A percentile compares a stretch with the other conserved stretches of the same genome.
Evolutionary conservation across 2,888 invertebrate genomes (phyloP).

Genomic region (Lottia gigantea): DNA sequence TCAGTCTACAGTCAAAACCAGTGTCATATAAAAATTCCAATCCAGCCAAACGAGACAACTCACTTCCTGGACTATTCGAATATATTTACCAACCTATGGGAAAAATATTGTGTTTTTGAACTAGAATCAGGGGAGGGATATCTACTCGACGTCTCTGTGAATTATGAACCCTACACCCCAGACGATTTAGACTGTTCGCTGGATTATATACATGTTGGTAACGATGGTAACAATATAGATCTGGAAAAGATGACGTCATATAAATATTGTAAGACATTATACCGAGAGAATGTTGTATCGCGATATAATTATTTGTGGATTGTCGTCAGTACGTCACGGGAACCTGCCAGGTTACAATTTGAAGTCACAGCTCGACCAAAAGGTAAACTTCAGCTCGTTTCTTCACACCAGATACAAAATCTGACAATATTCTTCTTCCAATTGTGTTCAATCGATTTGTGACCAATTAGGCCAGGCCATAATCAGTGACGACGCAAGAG

Average conservation of each 20-base stretch:
- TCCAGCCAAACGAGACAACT: too few relatives aligned
- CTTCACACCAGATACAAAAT: too few relatives aligned
- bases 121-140: background rate
- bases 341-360: constrained; percentile 17
- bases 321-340: constrained; percentile 23
- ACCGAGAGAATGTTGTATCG: constrained; percentile 42
- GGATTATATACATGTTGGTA: constrained; percentile 42
- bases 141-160: constrained; percentile 5
- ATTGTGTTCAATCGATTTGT: too few relatives aligned
- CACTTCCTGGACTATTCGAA: too few relatives aligned
- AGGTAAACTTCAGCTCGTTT: constrained; percentile 21
- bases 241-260: constrained; percentile 42
- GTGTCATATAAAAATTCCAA: too few relatives aligned
- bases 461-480: too few relatives aligned
- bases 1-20: too few relatives aligned
- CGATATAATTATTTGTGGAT: constrained; percentile 42
- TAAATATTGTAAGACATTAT: constrained; percentile 36
- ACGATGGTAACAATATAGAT: constrained; percentile 34
- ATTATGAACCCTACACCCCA: constrained; percentile 3
- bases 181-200: constrained; percentile 9
- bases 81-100: background rate
- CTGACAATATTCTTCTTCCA: too few relatives aligned
- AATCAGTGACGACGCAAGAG: too few relatives aligned
- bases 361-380: constrained; percentile 17
- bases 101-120: constrained; percentile 18